Percentiles rank a stretch among this genome's conserved stretches.
phyloP scores from a whole-genome alignment of 2,113 vertebrate species.

The Maccullochella peelii region DNA sequence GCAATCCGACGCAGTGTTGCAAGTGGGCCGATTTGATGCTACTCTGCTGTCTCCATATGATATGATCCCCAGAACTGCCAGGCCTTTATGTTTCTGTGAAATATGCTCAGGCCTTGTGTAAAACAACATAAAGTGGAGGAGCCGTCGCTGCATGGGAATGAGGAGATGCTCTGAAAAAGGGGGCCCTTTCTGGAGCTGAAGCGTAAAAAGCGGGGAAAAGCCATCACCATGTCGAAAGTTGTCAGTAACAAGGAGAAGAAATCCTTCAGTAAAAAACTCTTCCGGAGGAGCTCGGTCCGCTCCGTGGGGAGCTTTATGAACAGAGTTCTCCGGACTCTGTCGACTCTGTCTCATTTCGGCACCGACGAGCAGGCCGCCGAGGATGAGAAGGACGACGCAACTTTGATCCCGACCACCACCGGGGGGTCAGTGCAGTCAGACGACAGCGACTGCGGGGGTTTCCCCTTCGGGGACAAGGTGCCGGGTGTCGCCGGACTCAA shows the following conservation, averaged over 20 bases:
- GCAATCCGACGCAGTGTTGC: slow-evolving; percentile 74
- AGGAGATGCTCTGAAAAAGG: slow-evolving; percentile 38
- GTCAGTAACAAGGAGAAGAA: slow-evolving; percentile 91
- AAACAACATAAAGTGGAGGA: slow-evolving; percentile 19
- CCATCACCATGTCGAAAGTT: slow-evolving; percentile 80
- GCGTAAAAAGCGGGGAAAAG: neutral
- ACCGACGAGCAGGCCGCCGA: slow-evolving; percentile 84
- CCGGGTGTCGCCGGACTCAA: slow-evolving; percentile 94
- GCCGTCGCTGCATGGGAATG: slow-evolving; percentile 12
- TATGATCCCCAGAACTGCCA: slow-evolving; percentile 42
- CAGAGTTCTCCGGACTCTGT: slow-evolving; percentile 91
- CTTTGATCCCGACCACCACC: slow-evolving; percentile 77
- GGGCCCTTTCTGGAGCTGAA: slow-evolving; percentile 22
- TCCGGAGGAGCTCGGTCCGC: slow-evolving; percentile 88
- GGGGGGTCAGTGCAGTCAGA: slow-evolving; percentile 76
- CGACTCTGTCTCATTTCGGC: slow-evolving; percentile 89
- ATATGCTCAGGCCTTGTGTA: slow-evolving; percentile 54
- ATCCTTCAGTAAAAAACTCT: slow-evolving; percentile 91
- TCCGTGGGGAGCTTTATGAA: slow-evolving; percentile 93
- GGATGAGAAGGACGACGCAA: slow-evolving; percentile 82
- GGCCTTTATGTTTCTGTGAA: slow-evolving; percentile 57
- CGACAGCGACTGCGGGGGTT: slow-evolving; percentile 81
- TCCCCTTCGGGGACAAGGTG: slow-evolving; percentile 83
- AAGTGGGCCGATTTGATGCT: slow-evolving; percentile 51
- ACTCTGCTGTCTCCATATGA: slow-evolving; percentile 6